A percentile compares a stretch with the other conserved stretches of the same genome.
These are phyloP conservation scores for Tenebrosternarchus preto DNA, from an alignment of 2,113 vertebrate species.

Conservation along the genomic window DNA sequence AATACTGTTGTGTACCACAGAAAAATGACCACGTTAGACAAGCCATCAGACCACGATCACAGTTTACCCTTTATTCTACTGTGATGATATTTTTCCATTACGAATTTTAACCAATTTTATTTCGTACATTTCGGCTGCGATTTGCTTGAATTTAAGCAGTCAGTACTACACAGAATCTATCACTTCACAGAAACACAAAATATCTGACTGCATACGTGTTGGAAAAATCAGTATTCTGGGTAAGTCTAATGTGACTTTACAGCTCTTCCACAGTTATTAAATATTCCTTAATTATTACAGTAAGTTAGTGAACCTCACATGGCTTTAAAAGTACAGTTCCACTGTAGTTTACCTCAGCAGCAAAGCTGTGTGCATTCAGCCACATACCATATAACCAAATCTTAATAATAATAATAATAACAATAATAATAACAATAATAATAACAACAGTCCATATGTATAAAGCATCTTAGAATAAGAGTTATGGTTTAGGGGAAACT, in stretches of 20 bases:
- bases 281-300: not conserved
- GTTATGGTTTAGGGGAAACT: not conserved
- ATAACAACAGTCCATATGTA: not conserved
- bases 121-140: not conserved
- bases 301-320: not conserved
- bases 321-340: not conserved
- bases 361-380: not conserved
- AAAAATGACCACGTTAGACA: constrained; percentile 31
- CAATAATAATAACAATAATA: too few species aligned
- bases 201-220: not conserved
- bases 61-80: constrained; percentile 20
- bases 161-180: not conserved
- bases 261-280: not conserved
- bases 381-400: not conserved
- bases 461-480: not conserved
- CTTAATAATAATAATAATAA: not conserved
- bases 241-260: not conserved
- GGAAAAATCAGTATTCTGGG: not conserved
- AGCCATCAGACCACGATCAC: not conserved
- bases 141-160: not conserved
- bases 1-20: constrained; percentile 20
- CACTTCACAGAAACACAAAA: not conserved
- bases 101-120: not conserved
- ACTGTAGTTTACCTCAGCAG: not conserved
- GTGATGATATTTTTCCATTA: not conserved